phyloP scores from a whole-genome alignment of 2,797 vertebrate species.

The Distichodus sexfasciatus region DNA sequence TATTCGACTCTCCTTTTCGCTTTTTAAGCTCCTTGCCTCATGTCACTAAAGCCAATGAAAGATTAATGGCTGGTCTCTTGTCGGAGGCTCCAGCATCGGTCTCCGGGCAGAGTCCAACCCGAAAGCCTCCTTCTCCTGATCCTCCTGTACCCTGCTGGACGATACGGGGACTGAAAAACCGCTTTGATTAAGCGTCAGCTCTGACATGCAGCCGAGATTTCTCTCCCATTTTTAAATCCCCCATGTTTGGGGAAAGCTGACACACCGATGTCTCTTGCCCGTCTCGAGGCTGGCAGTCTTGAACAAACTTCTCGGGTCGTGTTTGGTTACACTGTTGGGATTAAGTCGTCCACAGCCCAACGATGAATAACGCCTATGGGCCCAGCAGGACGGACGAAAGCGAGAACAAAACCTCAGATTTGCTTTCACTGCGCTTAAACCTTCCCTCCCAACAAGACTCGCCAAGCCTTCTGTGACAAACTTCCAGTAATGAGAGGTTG shows the following conservation, averaged over 20 bases:
- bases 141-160: not conserved
- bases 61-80: conserved; percentile 54
- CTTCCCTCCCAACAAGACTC: conserved; percentile 14
- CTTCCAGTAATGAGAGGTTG: conserved; percentile 12
- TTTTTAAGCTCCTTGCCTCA: conserved; percentile 46
- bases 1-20: conserved; percentile 44
- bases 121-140: too few species aligned
- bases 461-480: conserved; percentile 15
- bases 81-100: conserved; percentile 18
- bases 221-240: conserved; percentile 11
- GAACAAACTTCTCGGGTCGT: conserved; percentile 1
- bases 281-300: not conserved
- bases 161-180: not conserved
- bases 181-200: not conserved
- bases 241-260: conserved; percentile 12
- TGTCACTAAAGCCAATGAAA: conserved; percentile 54
- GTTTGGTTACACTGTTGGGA: conserved; percentile 34
- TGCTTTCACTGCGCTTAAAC: conserved; percentile 8
- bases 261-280: not conserved
- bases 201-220: conserved; percentile 8
- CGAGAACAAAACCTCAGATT: conserved; percentile 19
- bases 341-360: conserved; percentile 32
- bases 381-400: conserved; percentile 8
- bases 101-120: too few species aligned
- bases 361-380: conserved; percentile 1